These are phyloP conservation scores for Coregonus sp. DNA, from an alignment of 2,797 vertebrate species.

Conservation along the genomic window DNA sequence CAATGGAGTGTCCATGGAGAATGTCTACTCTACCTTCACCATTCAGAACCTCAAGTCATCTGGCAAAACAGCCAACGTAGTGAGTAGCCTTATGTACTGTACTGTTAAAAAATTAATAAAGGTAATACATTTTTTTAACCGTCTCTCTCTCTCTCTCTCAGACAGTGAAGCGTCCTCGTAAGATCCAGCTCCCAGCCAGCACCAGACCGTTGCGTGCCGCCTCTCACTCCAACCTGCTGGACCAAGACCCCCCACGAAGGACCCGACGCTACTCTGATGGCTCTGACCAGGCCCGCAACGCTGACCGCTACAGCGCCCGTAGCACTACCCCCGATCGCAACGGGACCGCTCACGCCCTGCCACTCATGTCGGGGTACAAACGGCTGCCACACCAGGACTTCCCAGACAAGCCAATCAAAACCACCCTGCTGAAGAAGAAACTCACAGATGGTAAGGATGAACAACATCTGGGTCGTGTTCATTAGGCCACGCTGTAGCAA, in stretches of 20 bases:
- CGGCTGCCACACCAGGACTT: conserved; percentile 77
- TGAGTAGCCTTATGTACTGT: conserved; percentile 69
- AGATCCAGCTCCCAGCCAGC: conserved; percentile 80
- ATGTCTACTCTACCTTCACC: conserved; percentile 81
- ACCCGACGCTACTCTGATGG: conserved; percentile 75
- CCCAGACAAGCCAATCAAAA: conserved; percentile 78
- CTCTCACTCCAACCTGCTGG: conserved; percentile 77
- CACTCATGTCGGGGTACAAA: conserved; percentile 88
- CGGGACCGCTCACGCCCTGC: conserved; percentile 62
- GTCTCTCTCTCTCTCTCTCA: conserved; percentile 44
- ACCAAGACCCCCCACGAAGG: conserved; percentile 50
- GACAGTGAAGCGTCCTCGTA: conserved; percentile 90
- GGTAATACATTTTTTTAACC: no score
- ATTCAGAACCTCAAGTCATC: conserved; percentile 91
- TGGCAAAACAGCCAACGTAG: conserved; percentile 83
- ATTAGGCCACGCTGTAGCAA: not conserved
- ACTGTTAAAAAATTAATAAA: no score
- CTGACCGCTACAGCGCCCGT: conserved; percentile 45
- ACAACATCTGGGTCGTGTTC: not conserved
- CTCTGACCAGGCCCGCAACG: conserved; percentile 78
- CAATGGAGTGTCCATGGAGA: conserved; percentile 91
- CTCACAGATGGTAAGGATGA: conserved; percentile 81
- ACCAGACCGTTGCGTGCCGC: conserved; percentile 64
- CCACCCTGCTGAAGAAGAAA: conserved; percentile 83
- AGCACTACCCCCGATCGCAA: conserved; percentile 66